Conservation (phyloP, 2,888 invertebrate species). For the Blastobasis lacticolella region DNA sequence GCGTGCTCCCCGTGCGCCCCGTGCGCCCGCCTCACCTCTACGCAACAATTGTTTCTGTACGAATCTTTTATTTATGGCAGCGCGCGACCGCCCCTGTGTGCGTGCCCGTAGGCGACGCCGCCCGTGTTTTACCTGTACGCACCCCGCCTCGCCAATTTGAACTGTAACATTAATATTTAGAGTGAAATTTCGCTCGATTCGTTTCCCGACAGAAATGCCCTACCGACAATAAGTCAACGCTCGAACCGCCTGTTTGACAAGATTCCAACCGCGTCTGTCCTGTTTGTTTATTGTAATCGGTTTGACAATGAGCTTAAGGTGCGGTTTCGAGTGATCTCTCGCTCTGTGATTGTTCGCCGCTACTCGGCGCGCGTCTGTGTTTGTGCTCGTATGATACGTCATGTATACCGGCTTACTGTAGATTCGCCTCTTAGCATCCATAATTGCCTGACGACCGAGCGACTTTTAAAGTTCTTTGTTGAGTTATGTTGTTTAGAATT, state of each 20-base stretch:
- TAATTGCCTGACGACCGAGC: conserved; percentile 66
- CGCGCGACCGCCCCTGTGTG: conserved; percentile 52
- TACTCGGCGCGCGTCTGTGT: conserved; percentile 51
- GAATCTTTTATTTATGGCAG: conserved; percentile 74
- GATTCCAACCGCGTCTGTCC: conserved; percentile 74
- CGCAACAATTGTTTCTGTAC: conserved; percentile 74
- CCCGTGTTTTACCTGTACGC: conserved; percentile 68
- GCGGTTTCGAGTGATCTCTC: conserved; percentile 72
- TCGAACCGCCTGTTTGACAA: conserved; percentile 74
- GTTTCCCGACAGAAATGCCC: conserved; percentile 56
- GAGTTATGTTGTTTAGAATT: conserved; percentile 1
- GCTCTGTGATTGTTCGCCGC: conserved; percentile 61
- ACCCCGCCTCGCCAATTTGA: conserved; percentile 17
- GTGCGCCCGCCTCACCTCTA: conserved; percentile 68
- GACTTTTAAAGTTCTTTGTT: conserved; percentile 35
- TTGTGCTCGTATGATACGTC: conserved; percentile 71
- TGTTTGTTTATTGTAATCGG: conserved; percentile 75
- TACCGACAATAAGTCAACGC: conserved; percentile 74
- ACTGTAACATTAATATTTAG: conserved; percentile 23
- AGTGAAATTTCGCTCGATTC: conserved; percentile 24
- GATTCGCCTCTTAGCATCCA: conserved; percentile 69
- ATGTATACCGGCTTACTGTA: conserved; percentile 69
- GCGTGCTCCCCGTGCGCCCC: conserved; percentile 70
- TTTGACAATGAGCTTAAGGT: conserved; percentile 75
- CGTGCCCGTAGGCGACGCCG: conserved; percentile 44